Percentiles rank a stretch among this genome's conserved stretches.
Conservation (phyloP, 2,797 vertebrate genomes). For the Lacerta agilis region DNA sequence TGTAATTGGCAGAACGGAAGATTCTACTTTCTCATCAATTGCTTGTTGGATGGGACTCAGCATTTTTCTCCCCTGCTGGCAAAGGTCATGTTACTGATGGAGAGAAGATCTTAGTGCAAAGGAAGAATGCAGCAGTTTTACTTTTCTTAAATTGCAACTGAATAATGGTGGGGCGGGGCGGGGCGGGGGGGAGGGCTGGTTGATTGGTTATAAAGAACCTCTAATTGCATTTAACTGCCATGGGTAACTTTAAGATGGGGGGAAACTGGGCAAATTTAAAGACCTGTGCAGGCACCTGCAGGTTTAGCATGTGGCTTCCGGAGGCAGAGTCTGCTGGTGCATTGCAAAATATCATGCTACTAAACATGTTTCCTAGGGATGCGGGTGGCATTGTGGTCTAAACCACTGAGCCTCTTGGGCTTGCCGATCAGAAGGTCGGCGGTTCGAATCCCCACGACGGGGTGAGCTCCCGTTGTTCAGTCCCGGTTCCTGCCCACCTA, state of each 20-base stretch:
- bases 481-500: too few relatives aligned
- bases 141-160: slow-evolving; percentile 60
- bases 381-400: too few relatives aligned
- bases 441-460: too few relatives aligned
- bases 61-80: slow-evolving; percentile 69
- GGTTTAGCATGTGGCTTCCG: not conserved
- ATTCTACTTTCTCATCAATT: slow-evolving; percentile 79
- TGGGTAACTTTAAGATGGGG: not conserved
- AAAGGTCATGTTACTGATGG: slow-evolving; percentile 77
- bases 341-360: too few relatives aligned
- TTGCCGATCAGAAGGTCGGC: too few relatives aligned
- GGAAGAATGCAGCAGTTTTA: slow-evolving; percentile 58
- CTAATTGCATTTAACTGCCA: not conserved
- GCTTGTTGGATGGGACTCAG: slow-evolving; percentile 72
- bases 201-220: not conserved
- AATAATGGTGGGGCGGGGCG: not conserved
- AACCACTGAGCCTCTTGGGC: too few relatives aligned
- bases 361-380: too few relatives aligned
- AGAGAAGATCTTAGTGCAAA: slow-evolving; percentile 68
- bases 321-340: not conserved
- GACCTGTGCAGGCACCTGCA: not conserved
- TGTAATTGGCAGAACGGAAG: slow-evolving; percentile 78
- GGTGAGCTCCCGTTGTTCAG: too few relatives aligned
- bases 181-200: not conserved
- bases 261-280: not conserved